Evolutionary conservation across 2,888 invertebrate species (phyloP).

Genomic region (Osmoderma eremita): DNA sequence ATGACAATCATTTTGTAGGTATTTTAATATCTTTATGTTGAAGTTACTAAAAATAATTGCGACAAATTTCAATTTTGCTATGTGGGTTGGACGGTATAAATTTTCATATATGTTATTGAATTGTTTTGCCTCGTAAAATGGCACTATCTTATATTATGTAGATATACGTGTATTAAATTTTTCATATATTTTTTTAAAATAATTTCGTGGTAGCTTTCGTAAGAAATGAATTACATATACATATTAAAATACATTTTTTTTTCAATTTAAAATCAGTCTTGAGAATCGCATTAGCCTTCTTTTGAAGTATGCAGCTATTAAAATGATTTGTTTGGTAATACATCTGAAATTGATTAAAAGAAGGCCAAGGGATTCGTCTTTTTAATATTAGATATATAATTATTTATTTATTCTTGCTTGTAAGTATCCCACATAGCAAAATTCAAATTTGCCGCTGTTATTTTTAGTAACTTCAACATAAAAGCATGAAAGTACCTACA

Average conservation of each 20-base stretch:
- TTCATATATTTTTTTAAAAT: background rate
- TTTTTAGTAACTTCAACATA: too few species aligned
- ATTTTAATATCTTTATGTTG: too few species aligned
- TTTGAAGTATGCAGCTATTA: constrained; percentile 45
- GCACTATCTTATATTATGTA: constrained; percentile 3
- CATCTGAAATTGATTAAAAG: constrained; percentile 45
- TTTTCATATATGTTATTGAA: background rate
- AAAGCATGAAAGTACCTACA: too few species aligned
- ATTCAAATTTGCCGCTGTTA: too few species aligned
- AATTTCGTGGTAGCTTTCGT: background rate
- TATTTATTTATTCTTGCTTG: too few species aligned
- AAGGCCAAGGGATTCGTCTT: constrained; percentile 57
- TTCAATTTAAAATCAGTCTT: constrained; percentile 42
- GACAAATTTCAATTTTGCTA: too few species aligned
- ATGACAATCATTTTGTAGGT: too few species aligned
- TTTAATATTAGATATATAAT: background rate
- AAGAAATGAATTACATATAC: background rate
- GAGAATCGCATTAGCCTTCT: constrained; percentile 57
- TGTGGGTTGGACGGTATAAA: too few species aligned
- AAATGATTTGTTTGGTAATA: background rate
- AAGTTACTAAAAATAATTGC: too few species aligned
- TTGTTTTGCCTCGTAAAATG: constrained; percentile 14
- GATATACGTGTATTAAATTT: constrained; percentile 2
- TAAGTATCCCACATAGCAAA: too few species aligned
- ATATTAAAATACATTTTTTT: constrained; percentile 32